These are phyloP conservation scores for Luperina nickerlii DNA, from an alignment of 2,888 invertebrate genomes.

Conservation along the genomic window DNA sequence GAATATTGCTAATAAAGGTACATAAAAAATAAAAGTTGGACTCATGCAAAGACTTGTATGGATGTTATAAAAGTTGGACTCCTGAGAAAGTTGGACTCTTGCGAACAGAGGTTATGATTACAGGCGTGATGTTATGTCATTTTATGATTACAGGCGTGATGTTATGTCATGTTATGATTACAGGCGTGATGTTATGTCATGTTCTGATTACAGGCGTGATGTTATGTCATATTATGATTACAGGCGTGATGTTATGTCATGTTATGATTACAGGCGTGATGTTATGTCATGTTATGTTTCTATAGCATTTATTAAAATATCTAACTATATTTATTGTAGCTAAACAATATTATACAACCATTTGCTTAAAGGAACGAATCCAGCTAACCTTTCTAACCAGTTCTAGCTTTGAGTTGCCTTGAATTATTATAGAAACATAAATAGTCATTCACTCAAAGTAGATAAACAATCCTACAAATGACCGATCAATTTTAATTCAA, in stretches of 20 bases:
- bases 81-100: too few relatives aligned
- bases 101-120: too few relatives aligned
- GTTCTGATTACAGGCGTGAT: too few relatives aligned
- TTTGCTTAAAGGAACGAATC: neutral
- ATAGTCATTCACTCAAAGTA: too few relatives aligned
- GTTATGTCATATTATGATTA: too few relatives aligned
- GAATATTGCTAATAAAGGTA: too few relatives aligned
- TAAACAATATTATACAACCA: neutral
- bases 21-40: too few relatives aligned
- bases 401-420: neutral
- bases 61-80: too few relatives aligned
- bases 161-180: neutral
- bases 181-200: neutral
- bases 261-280: neutral
- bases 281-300: neutral
- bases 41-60: too few relatives aligned
- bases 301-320: neutral
- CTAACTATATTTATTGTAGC: neutral
- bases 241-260: too few relatives aligned
- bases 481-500: conserved; percentile 18
- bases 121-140: neutral
- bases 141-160: neutral
- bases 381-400: neutral
- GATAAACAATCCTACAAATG: conserved; percentile 6
- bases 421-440: too few relatives aligned